Evolutionary conservation across 2,888 invertebrate species (phyloP).

Genomic region (Sesia apiformis): DNA sequence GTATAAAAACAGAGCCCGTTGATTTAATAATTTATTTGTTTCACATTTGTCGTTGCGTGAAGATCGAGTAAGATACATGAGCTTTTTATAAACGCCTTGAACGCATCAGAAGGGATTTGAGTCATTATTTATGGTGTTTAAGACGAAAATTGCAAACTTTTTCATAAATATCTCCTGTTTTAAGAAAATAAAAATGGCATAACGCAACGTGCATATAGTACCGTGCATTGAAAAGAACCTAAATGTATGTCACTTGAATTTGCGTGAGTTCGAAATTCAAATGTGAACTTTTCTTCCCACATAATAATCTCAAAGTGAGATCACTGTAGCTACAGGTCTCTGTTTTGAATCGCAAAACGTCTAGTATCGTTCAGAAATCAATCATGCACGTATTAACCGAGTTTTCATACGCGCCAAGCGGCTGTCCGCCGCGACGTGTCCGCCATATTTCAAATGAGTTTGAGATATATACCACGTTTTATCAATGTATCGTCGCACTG

Average conservation of each 20-base stretch:
- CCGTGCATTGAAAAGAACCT: neutral
- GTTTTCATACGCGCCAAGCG: conserved; percentile 60
- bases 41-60: conserved; percentile 74
- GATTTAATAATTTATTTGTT: conserved; percentile 75
- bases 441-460: conserved; percentile 64
- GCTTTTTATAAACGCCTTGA: conserved; percentile 62
- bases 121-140: conserved; percentile 62
- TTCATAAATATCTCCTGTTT: conserved; percentile 48
- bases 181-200: conserved; percentile 26
- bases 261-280: no score
- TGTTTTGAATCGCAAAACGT: neutral
- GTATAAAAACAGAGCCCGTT: conserved; percentile 66
- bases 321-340: neutral
- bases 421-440: conserved; percentile 55
- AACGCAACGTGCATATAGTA: neutral
- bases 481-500: conserved; percentile 72
- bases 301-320: no score
- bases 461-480: conserved; percentile 67
- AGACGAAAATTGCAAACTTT: conserved; percentile 10
- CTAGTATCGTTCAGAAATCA: conserved; percentile 39
- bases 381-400: conserved; percentile 61
- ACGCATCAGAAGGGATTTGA: conserved; percentile 70
- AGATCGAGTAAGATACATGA: conserved; percentile 69
- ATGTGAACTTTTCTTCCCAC: no score
- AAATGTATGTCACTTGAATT: neutral